These are phyloP conservation scores for Vidua chalybeata DNA, from an alignment of 2,113 vertebrate genomes.

Conservation along the genomic window DNA sequence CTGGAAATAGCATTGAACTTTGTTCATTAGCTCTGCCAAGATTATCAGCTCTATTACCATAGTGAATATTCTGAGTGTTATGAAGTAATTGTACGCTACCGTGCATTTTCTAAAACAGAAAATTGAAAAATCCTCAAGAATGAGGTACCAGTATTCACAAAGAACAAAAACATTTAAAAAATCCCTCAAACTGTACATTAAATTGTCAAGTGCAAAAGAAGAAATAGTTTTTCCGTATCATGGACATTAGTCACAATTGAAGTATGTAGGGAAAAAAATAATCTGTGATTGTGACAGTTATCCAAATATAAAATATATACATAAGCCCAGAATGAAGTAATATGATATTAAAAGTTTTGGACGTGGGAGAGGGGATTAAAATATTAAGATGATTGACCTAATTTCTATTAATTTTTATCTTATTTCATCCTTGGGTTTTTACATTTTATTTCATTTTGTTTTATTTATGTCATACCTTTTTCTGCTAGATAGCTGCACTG, in stretches of 20 bases:
- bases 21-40: not conserved
- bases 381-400: not conserved
- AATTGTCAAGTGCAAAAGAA: not conserved
- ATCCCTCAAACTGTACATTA: not conserved
- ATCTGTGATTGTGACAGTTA: not conserved
- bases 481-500: not conserved
- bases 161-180: not conserved
- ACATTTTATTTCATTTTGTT: not conserved
- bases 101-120: not conserved
- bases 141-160: not conserved
- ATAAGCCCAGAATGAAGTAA: not conserved
- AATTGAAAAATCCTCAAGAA: not conserved
- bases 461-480: not conserved
- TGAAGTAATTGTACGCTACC: not conserved
- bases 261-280: not conserved
- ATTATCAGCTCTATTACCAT: not conserved
- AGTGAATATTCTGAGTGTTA: not conserved
- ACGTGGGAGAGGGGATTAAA: not conserved
- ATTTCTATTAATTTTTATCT: not conserved
- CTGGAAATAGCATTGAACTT: not conserved
- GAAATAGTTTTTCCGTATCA: not conserved
- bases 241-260: not conserved
- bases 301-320: not conserved
- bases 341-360: not conserved
- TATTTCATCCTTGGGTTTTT: not conserved